Conservation (phyloP, 2,888 invertebrate genomes). For the Rhagonycha lutea region DNA sequence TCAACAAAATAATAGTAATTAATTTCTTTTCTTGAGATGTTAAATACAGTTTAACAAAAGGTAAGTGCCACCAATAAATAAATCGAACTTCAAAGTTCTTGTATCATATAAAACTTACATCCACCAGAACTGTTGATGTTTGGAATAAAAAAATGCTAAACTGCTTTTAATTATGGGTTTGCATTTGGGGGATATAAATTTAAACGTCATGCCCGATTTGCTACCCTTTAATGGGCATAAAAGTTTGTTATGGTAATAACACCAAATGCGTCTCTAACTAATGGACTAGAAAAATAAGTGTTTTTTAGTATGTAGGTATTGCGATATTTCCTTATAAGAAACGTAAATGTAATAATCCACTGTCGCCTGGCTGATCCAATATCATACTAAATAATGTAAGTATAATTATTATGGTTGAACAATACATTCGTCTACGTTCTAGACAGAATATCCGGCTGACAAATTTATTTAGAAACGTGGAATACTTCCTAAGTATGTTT, state of each 20-base stretch:
- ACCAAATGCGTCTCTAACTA: not conserved
- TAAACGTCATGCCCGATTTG: constrained; percentile 36
- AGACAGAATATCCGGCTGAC: not conserved
- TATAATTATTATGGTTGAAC: not conserved
- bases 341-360: not conserved
- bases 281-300: not conserved
- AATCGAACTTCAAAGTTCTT: constrained; percentile 35
- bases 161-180: constrained; percentile 35
- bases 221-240: constrained; percentile 21
- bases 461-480: too few relatives aligned
- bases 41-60: constrained; percentile 50
- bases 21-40: constrained; percentile 52
- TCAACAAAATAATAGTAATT: constrained; percentile 52
- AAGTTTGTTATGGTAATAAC: constrained; percentile 16
- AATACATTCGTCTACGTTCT: not conserved
- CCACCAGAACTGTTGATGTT: not conserved
- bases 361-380: not conserved
- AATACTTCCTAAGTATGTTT: too few relatives aligned
- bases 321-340: not conserved
- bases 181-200: constrained; percentile 30
- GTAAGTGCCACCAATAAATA: constrained; percentile 54
- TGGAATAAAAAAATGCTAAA: constrained; percentile 25
- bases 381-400: not conserved
- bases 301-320: not conserved
- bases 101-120: constrained; percentile 5